Conservation (phyloP, 2,888 invertebrate genomes). For the Acrobasis suavella region DNA sequence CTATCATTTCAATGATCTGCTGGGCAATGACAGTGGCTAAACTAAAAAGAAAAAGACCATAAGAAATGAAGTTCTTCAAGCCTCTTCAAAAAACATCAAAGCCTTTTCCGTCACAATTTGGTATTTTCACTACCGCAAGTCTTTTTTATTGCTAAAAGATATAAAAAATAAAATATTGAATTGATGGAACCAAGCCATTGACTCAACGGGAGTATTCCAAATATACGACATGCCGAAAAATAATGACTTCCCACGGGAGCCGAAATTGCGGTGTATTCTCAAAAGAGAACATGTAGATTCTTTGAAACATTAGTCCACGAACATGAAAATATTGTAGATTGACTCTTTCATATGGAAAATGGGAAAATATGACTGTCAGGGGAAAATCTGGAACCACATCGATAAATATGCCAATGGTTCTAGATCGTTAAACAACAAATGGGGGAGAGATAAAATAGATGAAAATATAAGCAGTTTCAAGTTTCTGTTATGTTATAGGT, state of each 20-base stretch:
- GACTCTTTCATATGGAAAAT: conserved; percentile 18
- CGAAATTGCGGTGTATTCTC: conserved; percentile 12
- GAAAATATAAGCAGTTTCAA: too few relatives aligned
- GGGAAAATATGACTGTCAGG: conserved; percentile 12
- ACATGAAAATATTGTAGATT: conserved; percentile 9
- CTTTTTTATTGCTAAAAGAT: too few relatives aligned
- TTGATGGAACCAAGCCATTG: background rate
- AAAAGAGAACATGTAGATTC: background rate
- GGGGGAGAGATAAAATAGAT: background rate
- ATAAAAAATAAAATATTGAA: too few relatives aligned
- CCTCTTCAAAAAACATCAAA: too few relatives aligned
- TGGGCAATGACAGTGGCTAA: too few relatives aligned
- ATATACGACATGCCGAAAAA: conserved; percentile 3
- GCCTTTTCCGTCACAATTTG: too few relatives aligned
- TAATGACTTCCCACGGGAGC: conserved; percentile 11
- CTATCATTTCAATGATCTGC: too few relatives aligned
- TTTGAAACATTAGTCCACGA: conserved; percentile 9
- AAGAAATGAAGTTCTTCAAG: too few relatives aligned
- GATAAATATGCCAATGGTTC: conserved; percentile 7
- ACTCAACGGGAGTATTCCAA: background rate
- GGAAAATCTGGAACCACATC: background rate
- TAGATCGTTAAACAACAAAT: conserved; percentile 1
- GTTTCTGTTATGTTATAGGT: too few relatives aligned
- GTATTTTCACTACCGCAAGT: too few relatives aligned
- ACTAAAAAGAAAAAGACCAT: too few relatives aligned